Base-by-base conservation (phyloP, 2,888 invertebrate species). In the Xestia ashworthii region DNA sequence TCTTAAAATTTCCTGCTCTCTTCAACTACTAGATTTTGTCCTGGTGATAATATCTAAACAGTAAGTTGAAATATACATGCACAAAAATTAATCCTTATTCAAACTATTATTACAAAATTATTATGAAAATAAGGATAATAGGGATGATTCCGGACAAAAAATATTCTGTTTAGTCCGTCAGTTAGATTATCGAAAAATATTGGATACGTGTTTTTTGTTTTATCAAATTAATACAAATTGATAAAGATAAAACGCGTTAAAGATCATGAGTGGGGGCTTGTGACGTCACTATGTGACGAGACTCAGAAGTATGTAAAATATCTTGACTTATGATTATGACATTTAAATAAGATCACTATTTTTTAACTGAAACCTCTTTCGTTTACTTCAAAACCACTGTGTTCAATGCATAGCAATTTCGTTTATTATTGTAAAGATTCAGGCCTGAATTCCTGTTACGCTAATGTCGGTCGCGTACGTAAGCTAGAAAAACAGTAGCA, bases 221-320 rank as follows among this genome's bases (percentile, higher is more conserved):
- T 32, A 32, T 32, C 32, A 32, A 32, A 32, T 32, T 1, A 32
- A 32, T 32, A 32, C 32, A 32, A 32, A 32, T 32, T 32, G 32
- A 32, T 32, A 32, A 32, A 32, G 32, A 32, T 32, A 3, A 32
- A 32, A 32, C 32, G 32, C 32, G 32, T 32, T 3, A 32, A 32
- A 32, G 32, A 32, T 32, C 32, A 32, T 32, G 32, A 32, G 32
- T 32, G 32, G 32, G 32, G 32, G 32, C 32, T 2, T 32, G 32
- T 32, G 32, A 32, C 32, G 32, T 32, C 32, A 32, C 32, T n/a
- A n/a, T n/a, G n/a, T n/a, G n/a, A n/a, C n/a, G n/a, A n/a, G n/a
- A n/a, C n/a, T n/a, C 22, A 38, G 16, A 38, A 65, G 16, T 78
- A 32, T 67, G 66, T 67, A 38, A 72, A 79, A 46, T 53, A 25